A percentile compares a stretch with the other conserved stretches of the same genome.
Conservation (phyloP, 2,797 vertebrate species). For the Ctenosaura bakeri region DNA sequence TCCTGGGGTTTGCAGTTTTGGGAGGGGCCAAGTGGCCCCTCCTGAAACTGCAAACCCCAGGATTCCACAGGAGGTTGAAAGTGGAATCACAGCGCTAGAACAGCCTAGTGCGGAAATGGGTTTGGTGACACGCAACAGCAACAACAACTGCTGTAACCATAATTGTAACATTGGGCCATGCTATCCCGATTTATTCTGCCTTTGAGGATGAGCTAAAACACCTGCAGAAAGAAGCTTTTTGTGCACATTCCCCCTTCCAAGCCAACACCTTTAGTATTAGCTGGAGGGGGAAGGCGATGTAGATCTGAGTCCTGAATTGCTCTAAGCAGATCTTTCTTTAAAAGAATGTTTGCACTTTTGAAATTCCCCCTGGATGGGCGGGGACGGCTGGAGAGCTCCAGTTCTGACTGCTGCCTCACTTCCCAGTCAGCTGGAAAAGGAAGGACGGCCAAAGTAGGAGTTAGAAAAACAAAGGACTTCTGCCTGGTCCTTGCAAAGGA, state of each 20-base stretch:
- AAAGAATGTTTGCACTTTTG: constrained; percentile 19
- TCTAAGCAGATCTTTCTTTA: neutral
- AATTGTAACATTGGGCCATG: too few relatives aligned
- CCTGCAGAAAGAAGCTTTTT: too few relatives aligned
- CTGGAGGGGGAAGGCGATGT: neutral
- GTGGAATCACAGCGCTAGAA: too few relatives aligned
- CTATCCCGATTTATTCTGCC: neutral
- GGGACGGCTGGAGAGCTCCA: constrained; percentile 17
- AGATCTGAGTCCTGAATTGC: neutral
- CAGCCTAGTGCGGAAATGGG: too few relatives aligned
- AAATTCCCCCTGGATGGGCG: constrained; percentile 27
- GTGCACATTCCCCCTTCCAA: neutral
- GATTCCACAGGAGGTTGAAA: too few relatives aligned
- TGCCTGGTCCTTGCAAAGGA: neutral
- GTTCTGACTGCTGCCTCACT: neutral
- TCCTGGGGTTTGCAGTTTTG: too few relatives aligned
- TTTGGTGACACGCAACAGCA: too few relatives aligned
- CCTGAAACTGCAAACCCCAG: too few relatives aligned
- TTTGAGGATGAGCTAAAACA: too few relatives aligned
- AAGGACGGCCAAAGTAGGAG: neutral
- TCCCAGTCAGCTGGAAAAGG: neutral
- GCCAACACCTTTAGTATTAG: neutral
- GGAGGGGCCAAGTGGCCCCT: too few relatives aligned
- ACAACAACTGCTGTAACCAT: neutral
- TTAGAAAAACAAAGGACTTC: neutral